Base-by-base conservation (phyloP, 1,140 invertebrate genomes). In the Drepana arcuata region DNA sequence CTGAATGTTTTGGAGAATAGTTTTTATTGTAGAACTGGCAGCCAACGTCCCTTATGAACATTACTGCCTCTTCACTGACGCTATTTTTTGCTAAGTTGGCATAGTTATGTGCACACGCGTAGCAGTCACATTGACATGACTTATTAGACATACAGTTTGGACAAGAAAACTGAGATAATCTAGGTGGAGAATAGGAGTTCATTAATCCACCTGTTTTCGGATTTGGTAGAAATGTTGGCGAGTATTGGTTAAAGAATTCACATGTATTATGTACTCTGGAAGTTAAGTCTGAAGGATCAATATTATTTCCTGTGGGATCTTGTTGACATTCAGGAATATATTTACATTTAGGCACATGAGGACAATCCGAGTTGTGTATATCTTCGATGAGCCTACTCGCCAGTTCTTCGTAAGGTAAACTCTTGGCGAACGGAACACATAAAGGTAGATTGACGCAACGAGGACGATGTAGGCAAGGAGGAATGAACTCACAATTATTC, bases 11-110 rank as follows among this genome's bases (percentile, higher is more conserved):
- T 4, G 37, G 42, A n/a, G 52, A 39, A 38, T 31, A 28, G 13
- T 25, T 50, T 51, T 61, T 73, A 32, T 48, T 66, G 35, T 59
- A 51, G 35, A 78, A 78, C 33, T 80, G 75, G 32, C 75, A 80
- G 7, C 71, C 75, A 7, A 78, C 75, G 47, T 80, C 75, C 48
- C 75, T 68, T 6, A 80, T 74, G 29, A 65, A 75, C 35, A 78
- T 42, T 11, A 81, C 46, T 5, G 51, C 58, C 14, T 73, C 60
- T 23, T 37, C 55, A 27, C 54, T 57, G 0, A 4, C 13, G 24
- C n/a, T 46, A 4, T 54, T 38, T 16, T 47, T 48, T 7, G 16
- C 4, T 11, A 26, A 13, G 23, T 21, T 32, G 9, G 13, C n/a
- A 9, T 29, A 15, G 16, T 38, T 43, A 11, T 31, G 42, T 32